A percentile compares a stretch with the other conserved stretches of the same genome.
These are phyloP conservation scores for Pseudococcus jackbeardsleyi DNA, from an alignment of 2,888 invertebrate species.

Conservation along the genomic window DNA sequence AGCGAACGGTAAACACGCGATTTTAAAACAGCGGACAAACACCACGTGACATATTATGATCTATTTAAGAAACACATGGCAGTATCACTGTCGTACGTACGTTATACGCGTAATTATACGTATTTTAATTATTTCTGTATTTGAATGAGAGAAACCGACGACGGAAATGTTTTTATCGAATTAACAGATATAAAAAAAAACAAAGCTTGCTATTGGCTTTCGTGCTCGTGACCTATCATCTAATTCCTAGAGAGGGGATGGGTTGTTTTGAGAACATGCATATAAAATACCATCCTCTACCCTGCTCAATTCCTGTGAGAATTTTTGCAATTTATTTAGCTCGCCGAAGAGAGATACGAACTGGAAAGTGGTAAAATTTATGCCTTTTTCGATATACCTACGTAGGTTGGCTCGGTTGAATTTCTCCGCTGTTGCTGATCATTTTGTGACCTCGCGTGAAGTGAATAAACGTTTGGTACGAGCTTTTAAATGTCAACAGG, in stretches of 20 bases:
- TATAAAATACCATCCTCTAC: neutral
- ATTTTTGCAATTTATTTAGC: neutral
- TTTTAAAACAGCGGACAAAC: conserved; percentile 58
- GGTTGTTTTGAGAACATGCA: neutral
- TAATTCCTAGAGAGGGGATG: neutral
- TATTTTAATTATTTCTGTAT: conserved; percentile 17
- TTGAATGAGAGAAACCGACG: neutral
- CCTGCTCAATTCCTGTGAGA: neutral
- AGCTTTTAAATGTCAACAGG: neutral
- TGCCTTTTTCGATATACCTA: neutral
- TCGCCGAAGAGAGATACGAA: neutral
- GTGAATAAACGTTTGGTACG: neutral
- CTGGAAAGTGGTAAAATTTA: neutral
- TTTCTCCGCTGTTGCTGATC: neutral
- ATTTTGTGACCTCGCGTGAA: neutral
- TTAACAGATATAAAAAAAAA: neutral
- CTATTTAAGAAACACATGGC: conserved; percentile 61
- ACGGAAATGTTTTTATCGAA: neutral
- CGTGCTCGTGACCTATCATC: neutral
- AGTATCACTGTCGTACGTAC: neutral
- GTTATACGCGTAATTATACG: neutral
- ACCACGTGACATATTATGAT: conserved; percentile 61
- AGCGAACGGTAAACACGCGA: conserved; percentile 60
- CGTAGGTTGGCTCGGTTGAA: neutral
- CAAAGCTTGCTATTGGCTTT: neutral